Evolutionary conservation across 2,888 invertebrate genomes (phyloP), one percentile per base, ranked within the genome.

Genomic region (Chloromyia formosa): DNA sequence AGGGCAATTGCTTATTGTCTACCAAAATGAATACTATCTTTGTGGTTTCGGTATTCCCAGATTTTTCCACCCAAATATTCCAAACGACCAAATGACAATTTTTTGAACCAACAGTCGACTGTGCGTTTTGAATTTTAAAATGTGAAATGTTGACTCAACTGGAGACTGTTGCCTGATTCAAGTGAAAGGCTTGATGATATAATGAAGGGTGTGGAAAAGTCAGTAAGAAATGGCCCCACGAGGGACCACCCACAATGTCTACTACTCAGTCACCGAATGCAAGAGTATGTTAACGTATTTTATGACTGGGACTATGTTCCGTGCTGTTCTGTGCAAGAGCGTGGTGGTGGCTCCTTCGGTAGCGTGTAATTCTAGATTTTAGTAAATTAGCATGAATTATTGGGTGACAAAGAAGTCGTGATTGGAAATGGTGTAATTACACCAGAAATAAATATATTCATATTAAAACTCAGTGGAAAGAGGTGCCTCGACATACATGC

Each of bases 1-100:
- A 61, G 61, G 61, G 35, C 35, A 61, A 61, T 61, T 61, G 27
- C 61, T 27, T 27, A 61, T 61, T 61, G 61, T 61, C 35, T 27
- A 4, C 23, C 23, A 18, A 61, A 35, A 35, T 18, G 35, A 27
- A 27, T 12, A 35, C n/a, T 9, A 27, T 10, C 27, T 35, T 61
- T 35, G 61, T n/a, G 61, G 61, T 61, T 61, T 27, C 4, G 35
- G 35, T 16, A 10, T 61, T 61, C n/a, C 35, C 3, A 61, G 0
- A 16, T 16, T 5, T n/a, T 54, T 1, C 54, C 7, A n/a, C 54
- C n/a, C 10, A n/a, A 12, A 54, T n/a, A 54, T n/a, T 54, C 16
- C 16, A n/a, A 35, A 9, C 23, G 10, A 14, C 35, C n/a, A 61
- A 35, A 27, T 61, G 18, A 22, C 18, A 10, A n/a, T 35, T 16